Base-by-base conservation (phyloP, 2,888 invertebrate species). In the Crocallis elinguaria region DNA sequence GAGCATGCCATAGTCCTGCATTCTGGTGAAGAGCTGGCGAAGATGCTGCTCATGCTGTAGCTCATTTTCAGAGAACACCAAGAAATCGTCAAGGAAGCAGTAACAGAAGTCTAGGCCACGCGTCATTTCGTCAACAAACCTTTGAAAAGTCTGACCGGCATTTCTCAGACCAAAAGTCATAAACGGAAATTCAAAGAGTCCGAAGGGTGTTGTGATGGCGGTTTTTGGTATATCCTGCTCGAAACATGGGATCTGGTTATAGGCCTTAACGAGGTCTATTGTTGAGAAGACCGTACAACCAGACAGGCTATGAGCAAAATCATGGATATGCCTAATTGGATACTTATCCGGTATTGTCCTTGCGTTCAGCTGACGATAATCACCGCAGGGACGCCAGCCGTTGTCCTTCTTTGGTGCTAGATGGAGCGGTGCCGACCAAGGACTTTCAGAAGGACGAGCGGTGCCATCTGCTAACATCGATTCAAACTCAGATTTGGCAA, bases 351-450 rank as follows among this genome's bases (percentile, higher is more conserved):
- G 23, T 4, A 23, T 8, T 4, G 23, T 23, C 6, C 23, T 4
- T 4, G 23, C 23, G 8, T 23, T 23, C 0, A 82, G 53, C 0
- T 16, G 7, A 0, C 81, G 46, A 49, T 76, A 83, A 38, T 84
- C 79, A 0, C 79, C 78, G 50, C 82, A 80, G 0, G 73, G 73
- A 1, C 77, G 50, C 75, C 74, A 75, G 2, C 60, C 55, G 12
- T 65, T 64, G n/a, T n/a, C n/a, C 37, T 68, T 66, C 49, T 79
- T 81, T 2, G 71, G 69, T 1, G 66, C 74, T 39, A 77, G 44
- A 49, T 77, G 77, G 0, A 80, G 58, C 1, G 74, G 73, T 3
- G 67, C 67, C 23, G 23, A 3, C 23, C 23, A 23, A 4, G 23
- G 8, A 7, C 6, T 7, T 1, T 8, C 8, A 1, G 3, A 76